A percentile compares a stretch with the other conserved stretches of the same genome.
phyloP scores from a whole-genome alignment of 2,113 vertebrate species.

The Diadophis punctatus region DNA sequence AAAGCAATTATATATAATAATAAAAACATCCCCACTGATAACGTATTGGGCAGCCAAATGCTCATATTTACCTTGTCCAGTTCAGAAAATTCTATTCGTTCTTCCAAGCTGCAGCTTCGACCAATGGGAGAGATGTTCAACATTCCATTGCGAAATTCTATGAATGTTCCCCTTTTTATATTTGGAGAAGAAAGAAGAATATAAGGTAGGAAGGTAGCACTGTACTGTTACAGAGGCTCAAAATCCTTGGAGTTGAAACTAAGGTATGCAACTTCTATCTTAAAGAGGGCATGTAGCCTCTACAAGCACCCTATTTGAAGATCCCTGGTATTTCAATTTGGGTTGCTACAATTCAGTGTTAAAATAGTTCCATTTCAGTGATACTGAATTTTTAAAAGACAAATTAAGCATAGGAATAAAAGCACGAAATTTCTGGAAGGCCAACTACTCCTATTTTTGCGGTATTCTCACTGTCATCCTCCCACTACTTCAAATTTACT shows the following conservation, averaged over 20 bases:
- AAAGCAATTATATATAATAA: not conserved
- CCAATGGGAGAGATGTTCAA: conserved; percentile 94
- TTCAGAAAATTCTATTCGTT: conserved; percentile 91
- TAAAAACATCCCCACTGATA: not conserved
- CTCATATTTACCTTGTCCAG: conserved; percentile 83
- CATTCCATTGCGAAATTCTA: conserved; percentile 96
- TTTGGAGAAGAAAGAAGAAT: not conserved
- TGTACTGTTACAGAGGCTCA: not conserved
- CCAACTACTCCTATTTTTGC: not conserved
- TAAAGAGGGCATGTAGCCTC: not conserved
- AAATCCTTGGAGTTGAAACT: not conserved
- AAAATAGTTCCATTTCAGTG: not conserved
- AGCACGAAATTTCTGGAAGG: not conserved
- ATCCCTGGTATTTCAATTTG: not conserved
- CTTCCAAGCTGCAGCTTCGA: conserved; percentile 90
- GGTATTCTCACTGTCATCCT: not conserved
- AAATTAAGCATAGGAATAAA: not conserved
- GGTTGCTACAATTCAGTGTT: not conserved
- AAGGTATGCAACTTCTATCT: not conserved
- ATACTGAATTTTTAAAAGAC: not conserved
- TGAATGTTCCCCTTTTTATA: conserved; percentile 87
- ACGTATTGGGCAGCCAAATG: not conserved
- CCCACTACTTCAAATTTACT: not conserved
- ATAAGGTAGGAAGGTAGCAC: not conserved
- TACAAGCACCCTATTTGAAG: not conserved